Evolutionary conservation across 2,888 invertebrate genomes (phyloP).

Genomic region (Deroplatys truncata): DNA sequence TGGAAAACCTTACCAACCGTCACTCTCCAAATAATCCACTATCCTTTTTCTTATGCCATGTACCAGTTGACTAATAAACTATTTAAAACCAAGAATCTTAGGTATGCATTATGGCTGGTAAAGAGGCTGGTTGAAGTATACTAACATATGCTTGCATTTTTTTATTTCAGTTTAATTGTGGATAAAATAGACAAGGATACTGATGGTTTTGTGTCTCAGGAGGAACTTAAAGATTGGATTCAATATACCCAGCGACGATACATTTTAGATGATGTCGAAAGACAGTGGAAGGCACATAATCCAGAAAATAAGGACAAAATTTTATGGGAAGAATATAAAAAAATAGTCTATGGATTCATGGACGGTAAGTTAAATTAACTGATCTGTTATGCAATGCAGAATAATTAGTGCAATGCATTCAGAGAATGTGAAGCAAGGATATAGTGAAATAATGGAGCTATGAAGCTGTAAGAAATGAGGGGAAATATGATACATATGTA

Average conservation of each 20-base stretch:
- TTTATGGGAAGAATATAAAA: constrained; percentile 76
- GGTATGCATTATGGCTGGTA: background rate
- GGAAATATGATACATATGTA: no score
- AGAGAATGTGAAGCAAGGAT: no score
- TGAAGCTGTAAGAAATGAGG: no score
- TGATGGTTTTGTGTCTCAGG: constrained; percentile 76
- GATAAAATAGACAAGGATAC: constrained; percentile 87
- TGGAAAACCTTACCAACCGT: no score
- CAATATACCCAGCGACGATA: constrained; percentile 89
- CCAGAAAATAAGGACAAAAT: constrained; percentile 69
- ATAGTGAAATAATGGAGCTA: no score
- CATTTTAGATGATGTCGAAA: constrained; percentile 85
- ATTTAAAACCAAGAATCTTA: no score
- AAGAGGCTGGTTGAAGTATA: background rate
- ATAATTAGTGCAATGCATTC: no score
- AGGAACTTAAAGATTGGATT: constrained; percentile 95
- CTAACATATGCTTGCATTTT: background rate
- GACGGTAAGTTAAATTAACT: constrained; percentile 47
- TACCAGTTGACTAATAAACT: no score
- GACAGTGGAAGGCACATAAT: constrained; percentile 91
- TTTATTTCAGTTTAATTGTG: constrained; percentile 70
- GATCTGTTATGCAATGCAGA: no score
- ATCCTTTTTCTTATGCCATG: no score
- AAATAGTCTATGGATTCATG: constrained; percentile 83
- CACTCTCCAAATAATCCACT: no score